Percentiles rank a stretch among this genome's conserved stretches.
Evolutionary conservation across 2,797 vertebrate genomes (phyloP).

Genomic region (Tapera naevia): DNA sequence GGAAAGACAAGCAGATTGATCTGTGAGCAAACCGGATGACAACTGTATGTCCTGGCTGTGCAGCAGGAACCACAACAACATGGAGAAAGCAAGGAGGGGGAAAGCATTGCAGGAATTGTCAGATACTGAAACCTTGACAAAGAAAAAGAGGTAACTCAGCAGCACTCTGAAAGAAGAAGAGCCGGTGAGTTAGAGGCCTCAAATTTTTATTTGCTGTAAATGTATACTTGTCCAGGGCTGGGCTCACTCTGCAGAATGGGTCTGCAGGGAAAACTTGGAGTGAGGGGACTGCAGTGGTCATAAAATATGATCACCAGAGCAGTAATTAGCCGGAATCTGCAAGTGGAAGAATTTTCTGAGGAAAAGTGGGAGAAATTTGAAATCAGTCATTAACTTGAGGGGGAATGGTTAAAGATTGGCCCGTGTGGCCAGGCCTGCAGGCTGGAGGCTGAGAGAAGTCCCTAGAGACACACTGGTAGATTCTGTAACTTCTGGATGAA

Average conservation of each 20-base stretch:
- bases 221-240: not conserved
- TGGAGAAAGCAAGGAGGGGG: not conserved
- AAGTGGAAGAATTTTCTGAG: not conserved
- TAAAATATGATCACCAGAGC: not conserved
- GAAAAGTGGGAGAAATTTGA: not conserved
- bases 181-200: not conserved
- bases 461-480: not conserved
- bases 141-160: not conserved
- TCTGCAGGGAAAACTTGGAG: not conserved
- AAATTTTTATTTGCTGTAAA: not conserved
- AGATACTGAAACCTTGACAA: not conserved
- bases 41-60: not conserved
- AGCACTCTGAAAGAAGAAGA: not conserved
- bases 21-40: not conserved
- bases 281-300: too few relatives aligned
- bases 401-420: not conserved
- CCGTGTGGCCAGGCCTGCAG: not conserved
- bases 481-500: not conserved
- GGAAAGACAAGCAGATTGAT: not conserved
- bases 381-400: not conserved
- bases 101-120: not conserved
- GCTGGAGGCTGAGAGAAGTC: not conserved
- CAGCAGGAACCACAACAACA: not conserved
- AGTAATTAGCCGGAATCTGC: not conserved
- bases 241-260: not conserved